Percentiles rank a stretch among this genome's conserved stretches.
Conservation (phyloP, 2,797 vertebrate genomes). For the Austrolebias charrua region DNA sequence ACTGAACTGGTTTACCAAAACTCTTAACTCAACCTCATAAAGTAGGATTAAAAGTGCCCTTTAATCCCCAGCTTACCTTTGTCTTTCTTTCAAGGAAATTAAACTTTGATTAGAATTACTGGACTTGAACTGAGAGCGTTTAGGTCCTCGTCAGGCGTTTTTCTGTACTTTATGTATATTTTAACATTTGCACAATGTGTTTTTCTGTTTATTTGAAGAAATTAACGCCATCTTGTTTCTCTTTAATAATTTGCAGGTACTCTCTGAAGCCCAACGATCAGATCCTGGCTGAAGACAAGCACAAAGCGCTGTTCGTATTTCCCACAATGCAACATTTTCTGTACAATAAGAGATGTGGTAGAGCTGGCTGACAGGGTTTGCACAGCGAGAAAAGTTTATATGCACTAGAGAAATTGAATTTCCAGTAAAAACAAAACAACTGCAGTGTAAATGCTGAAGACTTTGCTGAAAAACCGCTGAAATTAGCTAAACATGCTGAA, state of each 20-base stretch:
- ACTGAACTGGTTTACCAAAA: slow-evolving; percentile 31
- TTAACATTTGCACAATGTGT: background rate
- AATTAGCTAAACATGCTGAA: too few relatives aligned
- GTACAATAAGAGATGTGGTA: slow-evolving; percentile 2
- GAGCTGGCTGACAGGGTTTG: background rate
- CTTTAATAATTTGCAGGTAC: slow-evolving; percentile 78
- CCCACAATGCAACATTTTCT: slow-evolving; percentile 11
- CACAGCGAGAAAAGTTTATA: background rate
- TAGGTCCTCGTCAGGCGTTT: too few relatives aligned
- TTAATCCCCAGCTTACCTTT: slow-evolving; percentile 28
- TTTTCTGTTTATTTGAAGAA: background rate
- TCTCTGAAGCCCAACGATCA: slow-evolving; percentile 92
- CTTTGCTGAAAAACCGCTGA: too few relatives aligned
- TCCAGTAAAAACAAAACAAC: too few relatives aligned
- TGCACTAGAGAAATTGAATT: too few relatives aligned
- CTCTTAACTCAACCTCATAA: slow-evolving; percentile 42
- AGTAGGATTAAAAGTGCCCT: slow-evolving; percentile 25
- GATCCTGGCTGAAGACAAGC: slow-evolving; percentile 96
- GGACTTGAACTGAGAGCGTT: slow-evolving; percentile 8
- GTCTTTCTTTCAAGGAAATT: slow-evolving; percentile 28
- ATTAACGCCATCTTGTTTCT: background rate
- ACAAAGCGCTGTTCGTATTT: slow-evolving; percentile 91
- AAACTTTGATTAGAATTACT: slow-evolving; percentile 1
- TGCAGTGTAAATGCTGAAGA: too few relatives aligned
- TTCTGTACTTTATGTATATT: background rate